Conservation (phyloP, 2,797 vertebrate genomes). For the Pangasius sanitwongsei region DNA sequence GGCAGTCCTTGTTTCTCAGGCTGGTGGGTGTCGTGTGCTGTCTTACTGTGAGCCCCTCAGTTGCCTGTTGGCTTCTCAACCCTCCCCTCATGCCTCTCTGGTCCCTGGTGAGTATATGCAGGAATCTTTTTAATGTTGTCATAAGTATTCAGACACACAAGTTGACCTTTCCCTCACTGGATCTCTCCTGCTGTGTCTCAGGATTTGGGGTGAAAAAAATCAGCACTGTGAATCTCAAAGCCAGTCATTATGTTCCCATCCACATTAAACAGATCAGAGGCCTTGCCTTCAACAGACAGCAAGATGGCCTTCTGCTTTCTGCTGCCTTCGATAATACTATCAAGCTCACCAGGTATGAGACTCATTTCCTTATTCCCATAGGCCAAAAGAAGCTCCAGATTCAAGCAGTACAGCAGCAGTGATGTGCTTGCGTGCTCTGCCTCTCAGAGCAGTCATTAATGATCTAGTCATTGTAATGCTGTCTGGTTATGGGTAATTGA, state of each 20-base stretch:
- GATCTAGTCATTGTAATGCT: neutral
- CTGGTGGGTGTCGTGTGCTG: conserved; percentile 87
- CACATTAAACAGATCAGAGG: conserved; percentile 92
- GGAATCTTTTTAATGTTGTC: neutral
- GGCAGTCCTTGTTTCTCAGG: conserved; percentile 82
- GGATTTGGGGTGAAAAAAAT: conserved; percentile 96
- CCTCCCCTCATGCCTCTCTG: conserved; percentile 86
- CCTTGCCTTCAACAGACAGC: conserved; percentile 82
- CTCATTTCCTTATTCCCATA: conserved; percentile 3
- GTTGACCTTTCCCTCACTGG: neutral
- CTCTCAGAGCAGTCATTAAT: neutral
- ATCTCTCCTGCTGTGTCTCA: conserved; percentile 58
- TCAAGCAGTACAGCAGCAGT: neutral
- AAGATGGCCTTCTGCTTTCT: conserved; percentile 88
- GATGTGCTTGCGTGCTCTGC: neutral
- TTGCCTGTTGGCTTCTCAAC: conserved; percentile 90
- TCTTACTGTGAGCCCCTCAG: conserved; percentile 83
- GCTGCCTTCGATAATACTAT: conserved; percentile 90
- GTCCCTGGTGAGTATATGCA: conserved; percentile 80
- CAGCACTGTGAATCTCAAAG: conserved; percentile 86
- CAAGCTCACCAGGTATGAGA: conserved; percentile 88
- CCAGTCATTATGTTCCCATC: conserved; percentile 90
- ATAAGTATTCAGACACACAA: neutral
- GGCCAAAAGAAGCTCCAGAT: neutral
- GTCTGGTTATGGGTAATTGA: conserved; percentile 8